Evolutionary conservation across 2,797 vertebrate species (phyloP).

Genomic region (Calcarius lapponicus): DNA sequence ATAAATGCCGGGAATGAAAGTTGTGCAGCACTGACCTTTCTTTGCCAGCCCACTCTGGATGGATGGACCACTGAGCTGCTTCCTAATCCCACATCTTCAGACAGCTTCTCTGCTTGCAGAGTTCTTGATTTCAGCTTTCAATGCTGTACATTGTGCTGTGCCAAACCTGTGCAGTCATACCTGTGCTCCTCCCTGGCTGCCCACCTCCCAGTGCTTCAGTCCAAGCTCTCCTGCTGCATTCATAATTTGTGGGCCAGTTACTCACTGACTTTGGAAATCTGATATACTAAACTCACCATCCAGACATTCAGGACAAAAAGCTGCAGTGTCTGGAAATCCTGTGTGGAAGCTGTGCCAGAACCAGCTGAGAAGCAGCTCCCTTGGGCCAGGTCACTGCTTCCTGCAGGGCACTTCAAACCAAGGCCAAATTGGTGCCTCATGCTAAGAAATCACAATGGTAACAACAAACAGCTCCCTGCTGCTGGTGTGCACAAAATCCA

Average conservation of each 20-base stretch:
- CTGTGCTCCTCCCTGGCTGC: background rate
- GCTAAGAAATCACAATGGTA: background rate
- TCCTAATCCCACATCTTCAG: background rate
- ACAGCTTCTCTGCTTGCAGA: background rate
- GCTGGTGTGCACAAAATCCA: background rate
- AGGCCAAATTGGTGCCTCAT: background rate
- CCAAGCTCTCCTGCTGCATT: background rate
- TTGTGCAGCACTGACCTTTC: background rate
- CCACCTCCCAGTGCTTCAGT: background rate
- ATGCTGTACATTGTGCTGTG: background rate
- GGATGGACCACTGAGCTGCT: background rate
- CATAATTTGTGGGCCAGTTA: background rate
- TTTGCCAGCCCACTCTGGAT: background rate
- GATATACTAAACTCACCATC: background rate
- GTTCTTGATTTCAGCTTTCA: background rate
- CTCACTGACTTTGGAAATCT: background rate
- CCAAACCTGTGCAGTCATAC: background rate
- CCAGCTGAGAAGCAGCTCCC: background rate
- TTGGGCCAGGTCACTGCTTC: background rate
- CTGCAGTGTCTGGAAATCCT: background rate
- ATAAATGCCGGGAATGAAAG: slow-evolving; percentile 67
- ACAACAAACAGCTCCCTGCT: background rate
- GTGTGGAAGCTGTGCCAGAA: background rate
- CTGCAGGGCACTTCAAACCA: background rate
- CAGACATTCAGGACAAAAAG: background rate